Conservation (phyloP, 2,113 vertebrate species). For the Serinus canaria region DNA sequence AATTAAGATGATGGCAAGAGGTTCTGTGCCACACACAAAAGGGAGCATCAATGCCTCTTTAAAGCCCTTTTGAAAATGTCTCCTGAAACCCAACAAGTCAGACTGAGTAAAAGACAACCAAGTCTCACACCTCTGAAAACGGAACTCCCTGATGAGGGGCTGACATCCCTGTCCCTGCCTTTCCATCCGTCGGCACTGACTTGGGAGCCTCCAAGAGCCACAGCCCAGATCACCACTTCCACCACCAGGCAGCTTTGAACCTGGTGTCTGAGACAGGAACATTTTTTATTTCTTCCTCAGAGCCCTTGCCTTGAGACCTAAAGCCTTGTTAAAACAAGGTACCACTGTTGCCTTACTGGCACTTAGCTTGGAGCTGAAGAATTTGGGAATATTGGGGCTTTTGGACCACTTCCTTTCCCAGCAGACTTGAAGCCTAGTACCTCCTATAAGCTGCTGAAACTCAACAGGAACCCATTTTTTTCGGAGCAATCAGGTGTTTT, state of each 20-base stretch:
- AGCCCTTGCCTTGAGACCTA: not conserved
- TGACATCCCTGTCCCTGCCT: not conserved
- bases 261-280: not conserved
- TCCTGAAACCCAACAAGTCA: not conserved
- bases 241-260: not conserved
- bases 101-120: not conserved
- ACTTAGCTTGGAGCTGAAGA: not conserved
- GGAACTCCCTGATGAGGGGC: not conserved
- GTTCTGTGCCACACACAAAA: not conserved
- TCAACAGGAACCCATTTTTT: not conserved
- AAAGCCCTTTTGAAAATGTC: not conserved
- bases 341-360: not conserved
- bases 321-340: not conserved
- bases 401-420: not conserved
- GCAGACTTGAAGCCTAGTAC: not conserved
- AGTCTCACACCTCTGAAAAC: not conserved
- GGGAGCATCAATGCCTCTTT: not conserved
- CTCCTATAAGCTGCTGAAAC: not conserved
- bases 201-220: not conserved
- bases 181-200: not conserved
- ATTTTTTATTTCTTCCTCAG: not conserved
- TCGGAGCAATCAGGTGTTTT: not conserved
- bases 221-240: accelerated
- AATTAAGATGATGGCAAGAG: not conserved
- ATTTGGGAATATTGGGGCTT: not conserved